A percentile compares a stretch with the other conserved stretches of the same genome.
phyloP scores from a whole-genome alignment of 1,140 invertebrate species.

The Bemisia tabaci region DNA sequence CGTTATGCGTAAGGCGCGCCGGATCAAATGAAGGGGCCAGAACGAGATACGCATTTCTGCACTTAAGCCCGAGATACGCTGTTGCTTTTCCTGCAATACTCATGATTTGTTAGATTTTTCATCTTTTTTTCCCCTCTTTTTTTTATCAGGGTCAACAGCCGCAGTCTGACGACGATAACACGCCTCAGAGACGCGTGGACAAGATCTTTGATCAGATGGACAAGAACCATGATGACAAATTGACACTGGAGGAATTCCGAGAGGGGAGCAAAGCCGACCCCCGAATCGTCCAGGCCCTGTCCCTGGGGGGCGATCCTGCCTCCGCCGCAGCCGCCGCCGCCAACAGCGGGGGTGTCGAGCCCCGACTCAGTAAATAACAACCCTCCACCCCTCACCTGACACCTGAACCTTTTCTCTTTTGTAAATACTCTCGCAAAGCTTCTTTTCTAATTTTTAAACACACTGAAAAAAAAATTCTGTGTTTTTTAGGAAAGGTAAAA shows the following conservation, averaged over 20 bases:
- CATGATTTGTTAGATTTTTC: too few species aligned
- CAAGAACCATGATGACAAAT: constrained; percentile 93
- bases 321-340: background rate
- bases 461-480: too few species aligned
- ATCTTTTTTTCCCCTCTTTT: too few species aligned
- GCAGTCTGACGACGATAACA: constrained; percentile 84
- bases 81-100: too few species aligned
- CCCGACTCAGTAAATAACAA: background rate
- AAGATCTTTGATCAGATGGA: constrained; percentile 98
- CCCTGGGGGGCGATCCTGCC: constrained; percentile 46
- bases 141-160: constrained; percentile 85
- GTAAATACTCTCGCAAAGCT: background rate
- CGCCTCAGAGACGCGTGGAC: constrained; percentile 88
- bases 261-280: constrained; percentile 98
- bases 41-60: too few species aligned
- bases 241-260: constrained; percentile 95
- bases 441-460: background rate
- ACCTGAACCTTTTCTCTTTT: background rate
- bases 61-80: too few species aligned
- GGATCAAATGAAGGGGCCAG: too few species aligned
- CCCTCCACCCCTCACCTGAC: background rate
- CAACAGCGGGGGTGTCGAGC: background rate
- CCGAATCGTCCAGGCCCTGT: constrained; percentile 90
- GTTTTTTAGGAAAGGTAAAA: too few species aligned
- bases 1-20: too few species aligned